phyloP scores from a whole-genome alignment of 2,797 vertebrate genomes.

The Rachycentron canadum region DNA sequence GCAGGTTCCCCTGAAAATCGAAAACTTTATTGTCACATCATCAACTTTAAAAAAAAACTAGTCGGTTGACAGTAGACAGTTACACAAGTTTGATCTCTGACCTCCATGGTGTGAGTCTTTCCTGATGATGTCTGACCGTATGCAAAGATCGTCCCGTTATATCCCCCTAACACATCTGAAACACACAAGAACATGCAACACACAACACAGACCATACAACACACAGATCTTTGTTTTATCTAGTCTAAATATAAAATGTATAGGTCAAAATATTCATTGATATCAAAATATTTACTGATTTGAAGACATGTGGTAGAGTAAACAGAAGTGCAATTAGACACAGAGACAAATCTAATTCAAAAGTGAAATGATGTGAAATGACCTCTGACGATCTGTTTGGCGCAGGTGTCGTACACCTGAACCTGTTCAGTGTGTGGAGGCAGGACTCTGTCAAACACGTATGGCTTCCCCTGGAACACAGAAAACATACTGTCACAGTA shows the following conservation, averaged over 20 bases:
- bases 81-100: constrained; percentile 64
- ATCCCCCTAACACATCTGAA: constrained; percentile 95
- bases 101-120: constrained; percentile 99
- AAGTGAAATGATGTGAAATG: constrained; percentile 8
- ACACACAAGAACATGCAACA: not conserved
- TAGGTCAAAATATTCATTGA: no score
- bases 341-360: no score
- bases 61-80: no score
- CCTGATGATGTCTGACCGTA: constrained; percentile 97
- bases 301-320: no score
- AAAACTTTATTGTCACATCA: not conserved
- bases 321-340: no score
- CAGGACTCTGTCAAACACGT: constrained; percentile 92
- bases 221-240: no score
- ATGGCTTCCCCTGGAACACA: constrained; percentile 90
- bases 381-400: constrained; percentile 96
- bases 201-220: not conserved
- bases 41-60: not conserved
- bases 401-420: constrained; percentile 93
- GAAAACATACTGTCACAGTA: constrained; percentile 25
- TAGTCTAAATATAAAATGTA: no score
- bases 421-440: constrained; percentile 91
- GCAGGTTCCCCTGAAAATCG: constrained; percentile 89
- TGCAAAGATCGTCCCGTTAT: constrained; percentile 97
- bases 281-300: no score